Base-by-base conservation (phyloP, 2,797 vertebrate genomes). In the Acropternis orthonyx region DNA sequence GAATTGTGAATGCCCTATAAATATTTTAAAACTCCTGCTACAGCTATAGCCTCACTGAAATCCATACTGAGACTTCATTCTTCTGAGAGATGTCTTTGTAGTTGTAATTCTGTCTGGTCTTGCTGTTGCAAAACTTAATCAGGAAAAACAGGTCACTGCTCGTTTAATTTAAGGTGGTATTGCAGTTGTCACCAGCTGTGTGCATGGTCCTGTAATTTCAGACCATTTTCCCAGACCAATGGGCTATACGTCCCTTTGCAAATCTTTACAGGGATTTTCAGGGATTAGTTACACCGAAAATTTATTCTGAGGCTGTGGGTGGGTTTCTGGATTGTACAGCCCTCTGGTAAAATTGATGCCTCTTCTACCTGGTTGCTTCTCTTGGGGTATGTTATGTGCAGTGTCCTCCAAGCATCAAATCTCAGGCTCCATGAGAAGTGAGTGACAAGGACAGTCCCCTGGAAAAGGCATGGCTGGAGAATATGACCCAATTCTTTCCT, bases 1-100 rank as follows among this genome's bases (percentile, higher is more conserved):
- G 86, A 92, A 82, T 93, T 89, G 55, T 95, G 92, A 85, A 92
- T 54, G 46, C 46, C 58, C 34, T 69, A 96, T 94, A 92, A 95
- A 95, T 96, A 95, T 93, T 96, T 96, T 78, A 96, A 62, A 92
- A 76, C 48, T 75, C 34, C 12, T 84, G 43, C 68, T 95, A 90
- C 78, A 83, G 75, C 85, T 88, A 44, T 54, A 92, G 66, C 44
- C 59, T 95, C 51, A 8, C 72, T 73, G 92, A 92, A 93, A 93
- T 89, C 79, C 43, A 26, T 81, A 63, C 24, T 51, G 62, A 95
- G 58, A 61, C 51, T 89, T 96, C 46, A 11, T 88, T 95, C 89
- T 85, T 32, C 80, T 85, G 85, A 84, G 73, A 90, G 62, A 69
- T 85, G 66, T 55, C 49, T 88, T 89, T 20, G 5, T 73, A 72